Evolutionary conservation across 1,140 invertebrate species (phyloP), one percentile per base, ranked within the genome.

Genomic region (Eupristina koningsbergeri): DNA sequence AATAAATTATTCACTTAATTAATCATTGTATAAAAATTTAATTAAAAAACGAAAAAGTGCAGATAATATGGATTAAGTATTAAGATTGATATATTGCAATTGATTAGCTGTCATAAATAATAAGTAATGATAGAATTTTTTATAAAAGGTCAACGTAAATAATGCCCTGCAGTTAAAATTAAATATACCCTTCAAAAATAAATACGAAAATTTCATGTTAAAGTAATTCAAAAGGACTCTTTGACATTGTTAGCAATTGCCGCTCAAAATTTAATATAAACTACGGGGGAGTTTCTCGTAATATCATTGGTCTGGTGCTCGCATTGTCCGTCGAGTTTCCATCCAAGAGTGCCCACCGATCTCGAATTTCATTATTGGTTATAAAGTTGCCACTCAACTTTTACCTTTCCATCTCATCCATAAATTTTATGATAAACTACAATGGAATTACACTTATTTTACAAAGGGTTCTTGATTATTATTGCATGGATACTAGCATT

Each of bases 311-410:
- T 36, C 47, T 53, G 39, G 19, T 31, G n/a, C 8, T 17, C 34
- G 69, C 50, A 50, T n/a, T 81, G 50, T 36, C 67, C 69, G 19
- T 39, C 29, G 47, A 74, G 53, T 81, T 74, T 64, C 53, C 41
- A 53, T 34, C n/a, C 39, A 29, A n/a, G 39, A 75, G 50, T n/a
- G 29, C 41, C 73, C 73, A 50, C 73, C 61, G 73, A 82, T 76
- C 61, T 50, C 81, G 47, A 77, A 82, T 63, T 82, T 82, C 81
- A 82, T 82, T 82, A 82, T 76, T 82, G 74, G 31, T 63, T 67
- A 67, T 82, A 82, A 76, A 41, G 34, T 34, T 53, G 26, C 64
- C 61, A 41, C 36, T 80, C 63, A 47, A 41, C 19, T 15, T 63
- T 39, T 53, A 26, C 7, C 64, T 71, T 41, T 53, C 61, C 36